Evolutionary conservation across 1,140 invertebrate species (phyloP).

Genomic region (Scaptomyza hsui): DNA sequence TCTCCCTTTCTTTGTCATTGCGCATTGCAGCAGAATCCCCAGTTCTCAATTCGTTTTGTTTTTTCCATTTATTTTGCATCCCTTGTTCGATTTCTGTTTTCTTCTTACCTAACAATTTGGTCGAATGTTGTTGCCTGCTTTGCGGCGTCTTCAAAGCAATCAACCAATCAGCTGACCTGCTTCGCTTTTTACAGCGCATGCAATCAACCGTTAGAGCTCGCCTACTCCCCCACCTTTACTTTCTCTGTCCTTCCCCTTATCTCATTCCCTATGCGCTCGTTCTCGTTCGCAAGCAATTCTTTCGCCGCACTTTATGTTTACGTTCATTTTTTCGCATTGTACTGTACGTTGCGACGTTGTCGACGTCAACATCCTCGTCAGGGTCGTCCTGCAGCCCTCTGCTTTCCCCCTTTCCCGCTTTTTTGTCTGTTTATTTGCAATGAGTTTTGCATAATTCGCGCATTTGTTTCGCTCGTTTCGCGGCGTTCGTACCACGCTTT

Average conservation of each 20-base stretch:
- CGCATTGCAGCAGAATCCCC: neutral
- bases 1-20: neutral
- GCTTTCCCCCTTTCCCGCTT: neutral
- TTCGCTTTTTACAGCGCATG: constrained; percentile 60
- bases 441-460: constrained; percentile 82
- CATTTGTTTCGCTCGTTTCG: constrained; percentile 69
- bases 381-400: constrained; percentile 26
- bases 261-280: neutral
- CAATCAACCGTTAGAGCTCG: constrained; percentile 67
- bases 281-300: constrained; percentile 55
- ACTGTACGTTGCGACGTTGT: constrained; percentile 63
- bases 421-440: constrained; percentile 74
- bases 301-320: constrained; percentile 75
- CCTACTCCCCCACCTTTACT: neutral
- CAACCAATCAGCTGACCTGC: constrained; percentile 77
- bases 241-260: constrained; percentile 9
- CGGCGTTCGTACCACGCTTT: constrained; percentile 45
- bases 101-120: constrained; percentile 22
- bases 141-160: constrained; percentile 58
- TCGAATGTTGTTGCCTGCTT: constrained; percentile 54
- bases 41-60: constrained; percentile 2
- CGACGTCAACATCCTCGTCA: constrained; percentile 80
- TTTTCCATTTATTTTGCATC: neutral
- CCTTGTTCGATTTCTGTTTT: neutral
- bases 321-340: constrained; percentile 76